Evolutionary conservation across 2,888 invertebrate genomes (phyloP), one percentile per base, ranked within the genome.

Genomic region (Hypena proboscidalis): DNA sequence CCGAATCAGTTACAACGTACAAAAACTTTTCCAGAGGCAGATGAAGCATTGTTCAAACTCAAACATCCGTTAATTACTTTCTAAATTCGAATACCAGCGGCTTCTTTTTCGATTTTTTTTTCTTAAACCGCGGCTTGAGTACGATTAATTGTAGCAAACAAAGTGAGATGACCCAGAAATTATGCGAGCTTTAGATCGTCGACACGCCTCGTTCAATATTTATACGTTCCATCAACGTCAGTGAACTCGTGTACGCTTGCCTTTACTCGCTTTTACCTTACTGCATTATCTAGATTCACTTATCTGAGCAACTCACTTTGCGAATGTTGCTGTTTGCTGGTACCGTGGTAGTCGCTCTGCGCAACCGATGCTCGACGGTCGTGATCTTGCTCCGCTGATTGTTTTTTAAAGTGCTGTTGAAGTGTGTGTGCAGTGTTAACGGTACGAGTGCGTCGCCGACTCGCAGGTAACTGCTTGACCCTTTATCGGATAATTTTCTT

Each of bases 211-310:
- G 59, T 58, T 38, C 37, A 51, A 60, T 55, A 45, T 52, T 55
- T 35, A 43, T 47, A 48, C 52, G 56, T 43, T 69, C 60, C 37
- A 66, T 73, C 60, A 67, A 58, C 67, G 69, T 62, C 63, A 57
- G 57, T 44, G 48, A 58, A 53, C 56, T 37, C 46, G 44, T 79
- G 77, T 73, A 69, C 53, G 51, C 67, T 35, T 59, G 50, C 61
- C 74, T 68, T 69, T 67, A 72, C 68, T 53, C 64, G 70, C 81
- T 84, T 83, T 83, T 84, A 81, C 80, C 79, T 80, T 74, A 38
- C 51, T 63, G 77, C 78, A 82, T 74, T 86, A 88, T 88, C 87
- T 88, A 69, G 86, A 83, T 78, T 81, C 76, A 80, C 70, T 85
- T 86, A 87, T 87, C 87, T 83, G 67, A 67, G 69, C 68, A 72